A percentile compares a stretch with the other conserved stretches of the same genome.
phyloP scores from a whole-genome alignment of 1,140 invertebrate species.

The Wiebesia pumilae region DNA sequence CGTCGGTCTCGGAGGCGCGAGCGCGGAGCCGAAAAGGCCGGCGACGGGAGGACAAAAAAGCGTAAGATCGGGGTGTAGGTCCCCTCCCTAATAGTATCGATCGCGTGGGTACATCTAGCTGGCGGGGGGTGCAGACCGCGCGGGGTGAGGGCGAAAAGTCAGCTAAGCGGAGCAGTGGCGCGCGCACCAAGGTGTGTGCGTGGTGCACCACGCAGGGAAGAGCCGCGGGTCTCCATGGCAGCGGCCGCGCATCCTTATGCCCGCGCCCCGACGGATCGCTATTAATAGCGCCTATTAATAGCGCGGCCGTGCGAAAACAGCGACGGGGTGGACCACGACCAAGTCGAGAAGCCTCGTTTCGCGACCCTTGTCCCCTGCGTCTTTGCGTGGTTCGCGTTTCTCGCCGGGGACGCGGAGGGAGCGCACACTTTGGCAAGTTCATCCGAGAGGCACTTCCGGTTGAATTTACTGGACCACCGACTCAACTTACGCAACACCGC shows the following conservation, averaged over 20 bases:
- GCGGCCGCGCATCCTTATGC: background rate
- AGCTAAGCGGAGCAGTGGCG: background rate
- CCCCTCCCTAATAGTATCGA: constrained; percentile 24
- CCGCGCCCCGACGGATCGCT: background rate
- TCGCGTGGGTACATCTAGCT: background rate
- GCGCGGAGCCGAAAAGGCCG: background rate
- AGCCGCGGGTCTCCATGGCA: constrained; percentile 22
- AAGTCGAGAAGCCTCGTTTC: background rate
- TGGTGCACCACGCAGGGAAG: background rate
- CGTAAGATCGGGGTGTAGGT: background rate
- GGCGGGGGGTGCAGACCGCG: background rate
- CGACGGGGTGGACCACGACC: background rate
- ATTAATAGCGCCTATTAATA: constrained; percentile 29
- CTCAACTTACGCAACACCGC: background rate
- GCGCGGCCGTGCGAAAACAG: background rate
- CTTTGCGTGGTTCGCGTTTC: too few relatives aligned
- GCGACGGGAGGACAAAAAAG: background rate
- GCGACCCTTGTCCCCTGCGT: background rate
- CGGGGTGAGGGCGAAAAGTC: background rate
- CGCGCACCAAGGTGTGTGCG: constrained; percentile 1
- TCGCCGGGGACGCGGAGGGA: too few relatives aligned
- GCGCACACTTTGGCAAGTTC: too few relatives aligned
- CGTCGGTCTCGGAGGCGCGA: background rate
- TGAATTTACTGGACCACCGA: background rate
- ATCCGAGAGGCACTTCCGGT: background rate